Conservation (phyloP, 2,797 vertebrate species). For the Acipenser oxyrinchus region DNA sequence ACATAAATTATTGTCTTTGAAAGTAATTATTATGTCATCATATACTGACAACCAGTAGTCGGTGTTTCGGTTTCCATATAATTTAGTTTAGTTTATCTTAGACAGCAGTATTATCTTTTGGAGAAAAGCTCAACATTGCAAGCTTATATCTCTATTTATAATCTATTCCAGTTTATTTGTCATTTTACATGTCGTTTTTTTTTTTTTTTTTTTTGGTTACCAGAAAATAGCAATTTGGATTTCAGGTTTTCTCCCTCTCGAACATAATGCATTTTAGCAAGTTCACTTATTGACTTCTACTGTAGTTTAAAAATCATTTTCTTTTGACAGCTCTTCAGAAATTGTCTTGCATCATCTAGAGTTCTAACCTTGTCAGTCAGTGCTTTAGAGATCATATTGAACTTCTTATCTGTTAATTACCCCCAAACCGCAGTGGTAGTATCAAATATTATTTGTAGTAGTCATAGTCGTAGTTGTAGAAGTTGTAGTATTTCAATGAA, state of each 20-base stretch:
- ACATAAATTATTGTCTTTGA: too few relatives aligned
- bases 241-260: neutral
- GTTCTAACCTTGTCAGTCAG: conserved; percentile 8
- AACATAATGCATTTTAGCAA: neutral
- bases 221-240: neutral
- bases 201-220: neutral
- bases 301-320: conserved; percentile 11
- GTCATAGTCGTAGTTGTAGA: too few relatives aligned
- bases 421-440: conserved; percentile 7
- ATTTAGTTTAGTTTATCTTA: too few relatives aligned
- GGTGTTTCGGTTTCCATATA: too few relatives aligned
- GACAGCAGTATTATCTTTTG: too few relatives aligned
- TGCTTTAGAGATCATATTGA: conserved; percentile 10
- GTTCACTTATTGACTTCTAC: conserved; percentile 4
- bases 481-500: too few relatives aligned
- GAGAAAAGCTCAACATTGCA: too few relatives aligned
- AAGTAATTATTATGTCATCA: too few relatives aligned
- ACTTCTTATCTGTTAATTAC: conserved; percentile 12
- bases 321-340: conserved; percentile 9
- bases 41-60: too few relatives aligned
- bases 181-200: neutral
- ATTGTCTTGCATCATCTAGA: conserved; percentile 9
- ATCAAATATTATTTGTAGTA: neutral
- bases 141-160: too few relatives aligned
- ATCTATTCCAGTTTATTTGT: neutral